phyloP scores from a whole-genome alignment of 2,797 vertebrate species.

The Tympanoctomys barrerae region DNA sequence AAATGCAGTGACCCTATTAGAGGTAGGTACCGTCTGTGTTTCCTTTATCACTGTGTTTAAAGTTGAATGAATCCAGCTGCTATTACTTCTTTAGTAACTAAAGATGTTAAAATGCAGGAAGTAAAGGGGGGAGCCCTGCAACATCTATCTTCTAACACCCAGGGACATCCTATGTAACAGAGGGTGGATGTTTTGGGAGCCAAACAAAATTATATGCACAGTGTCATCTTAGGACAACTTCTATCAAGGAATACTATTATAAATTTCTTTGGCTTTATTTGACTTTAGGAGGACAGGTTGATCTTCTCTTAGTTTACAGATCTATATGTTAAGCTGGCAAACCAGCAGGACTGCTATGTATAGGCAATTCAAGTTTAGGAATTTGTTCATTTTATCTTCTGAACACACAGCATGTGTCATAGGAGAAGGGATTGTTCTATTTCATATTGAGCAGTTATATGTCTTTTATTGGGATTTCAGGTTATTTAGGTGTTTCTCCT shows the following conservation, averaged over 20 bases:
- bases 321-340: background rate
- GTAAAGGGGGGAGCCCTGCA: background rate
- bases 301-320: background rate
- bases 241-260: background rate
- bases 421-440: background rate
- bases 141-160: background rate
- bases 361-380: background rate
- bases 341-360: background rate
- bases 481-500: background rate
- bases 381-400: constrained; percentile 13
- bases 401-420: background rate
- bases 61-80: background rate
- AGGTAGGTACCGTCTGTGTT: background rate
- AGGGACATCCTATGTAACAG: background rate
- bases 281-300: background rate
- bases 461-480: constrained; percentile 3
- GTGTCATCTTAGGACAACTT: background rate
- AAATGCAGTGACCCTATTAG: background rate
- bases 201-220: background rate
- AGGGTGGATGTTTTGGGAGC: background rate
- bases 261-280: constrained; percentile 14
- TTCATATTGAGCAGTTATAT: background rate
- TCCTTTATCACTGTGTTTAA: background rate
- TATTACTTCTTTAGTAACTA: background rate
- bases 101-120: background rate